A percentile compares a stretch with the other conserved stretches of the same genome.
These are phyloP conservation scores for Rhagoletis zephyria DNA, from an alignment of 1,140 invertebrate genomes.

Conservation along the genomic window DNA sequence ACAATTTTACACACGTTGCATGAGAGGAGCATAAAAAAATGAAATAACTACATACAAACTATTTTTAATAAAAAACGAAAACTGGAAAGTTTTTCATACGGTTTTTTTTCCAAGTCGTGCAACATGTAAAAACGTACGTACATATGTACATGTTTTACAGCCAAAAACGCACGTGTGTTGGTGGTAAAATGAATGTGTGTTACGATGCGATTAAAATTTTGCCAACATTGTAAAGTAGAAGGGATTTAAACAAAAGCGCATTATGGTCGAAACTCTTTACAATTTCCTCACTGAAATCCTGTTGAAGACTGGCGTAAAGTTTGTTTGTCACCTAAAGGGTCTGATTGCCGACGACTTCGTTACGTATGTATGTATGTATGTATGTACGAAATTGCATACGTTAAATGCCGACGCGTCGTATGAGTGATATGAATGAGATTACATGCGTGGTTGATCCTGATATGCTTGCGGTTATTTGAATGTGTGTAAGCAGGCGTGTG, in stretches of 20 bases:
- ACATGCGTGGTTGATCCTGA: slow-evolving; percentile 14
- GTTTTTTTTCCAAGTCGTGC: no score
- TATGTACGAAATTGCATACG: background rate
- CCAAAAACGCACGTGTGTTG: no score
- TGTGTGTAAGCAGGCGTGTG: slow-evolving; percentile 16
- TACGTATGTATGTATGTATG: background rate
- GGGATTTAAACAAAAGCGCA: slow-evolving; percentile 38
- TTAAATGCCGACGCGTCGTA: slow-evolving; percentile 32
- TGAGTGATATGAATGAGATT: slow-evolving; percentile 49
- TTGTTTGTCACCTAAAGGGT: slow-evolving; percentile 18
- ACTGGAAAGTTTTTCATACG: no score
- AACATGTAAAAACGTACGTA: no score
- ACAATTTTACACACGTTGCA: no score
- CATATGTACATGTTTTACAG: background rate
- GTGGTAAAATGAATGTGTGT: background rate
- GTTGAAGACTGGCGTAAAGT: slow-evolving; percentile 3
- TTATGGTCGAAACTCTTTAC: slow-evolving; percentile 17
- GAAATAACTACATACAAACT: no score
- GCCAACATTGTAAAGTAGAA: background rate
- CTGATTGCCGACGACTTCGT: background rate
- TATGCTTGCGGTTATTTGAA: background rate
- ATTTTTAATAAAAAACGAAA: no score
- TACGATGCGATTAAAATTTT: slow-evolving; percentile 7
- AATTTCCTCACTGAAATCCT: no score
- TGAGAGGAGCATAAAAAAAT: no score